Evolutionary conservation across 2,888 invertebrate species (phyloP), one percentile per base, ranked within the genome.

Genomic region (Catocala fraxini): DNA sequence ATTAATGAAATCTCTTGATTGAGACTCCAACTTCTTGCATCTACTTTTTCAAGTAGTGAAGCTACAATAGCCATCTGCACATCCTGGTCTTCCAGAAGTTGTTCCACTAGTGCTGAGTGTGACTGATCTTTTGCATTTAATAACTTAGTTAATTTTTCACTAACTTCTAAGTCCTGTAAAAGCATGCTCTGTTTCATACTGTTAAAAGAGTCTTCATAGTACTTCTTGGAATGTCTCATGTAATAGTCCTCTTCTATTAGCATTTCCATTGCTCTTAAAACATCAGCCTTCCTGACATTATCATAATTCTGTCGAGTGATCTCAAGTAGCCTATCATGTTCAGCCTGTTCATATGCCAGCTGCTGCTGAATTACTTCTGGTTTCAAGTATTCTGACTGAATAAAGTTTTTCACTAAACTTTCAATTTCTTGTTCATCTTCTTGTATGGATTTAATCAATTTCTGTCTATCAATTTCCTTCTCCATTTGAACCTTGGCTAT

Each of bases 1-100:
- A 97, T 96, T 62, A 97, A 89, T 75, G 95, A 95, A 69, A 97
- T 96, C 93, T 97, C 97, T 84, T 97, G 96, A 72, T 96, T 95
- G 34, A 97, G 91, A 76, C 97, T 96, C 97, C 97, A 97, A 69
- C 96, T 96, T 77, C 96, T 95, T 6, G 97, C 95, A 89, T 97
- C 97, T 68, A 96, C 96, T 80, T 96, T 95, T 87, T 97, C 96
- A 65, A 97, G 89, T 51, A 97, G 89, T 11, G 96, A 95, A 34
- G 96, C 96, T 4, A 97, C 96, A 7, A 97, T 96, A 5, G 95
- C 96, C 86, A 96, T 96, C 84, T 97, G 97, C 57, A 97, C 83
- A 73, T 96, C 96, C 81, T 96, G 96, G 81, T 97, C 96, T 80
- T 96, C 95, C 73, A 96, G 92, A 58, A 97, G 89, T 79, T 95